Conservation (phyloP, 37 sponge, comb jelly and placozoan genomes). For the Oopsacas minuta region DNA sequence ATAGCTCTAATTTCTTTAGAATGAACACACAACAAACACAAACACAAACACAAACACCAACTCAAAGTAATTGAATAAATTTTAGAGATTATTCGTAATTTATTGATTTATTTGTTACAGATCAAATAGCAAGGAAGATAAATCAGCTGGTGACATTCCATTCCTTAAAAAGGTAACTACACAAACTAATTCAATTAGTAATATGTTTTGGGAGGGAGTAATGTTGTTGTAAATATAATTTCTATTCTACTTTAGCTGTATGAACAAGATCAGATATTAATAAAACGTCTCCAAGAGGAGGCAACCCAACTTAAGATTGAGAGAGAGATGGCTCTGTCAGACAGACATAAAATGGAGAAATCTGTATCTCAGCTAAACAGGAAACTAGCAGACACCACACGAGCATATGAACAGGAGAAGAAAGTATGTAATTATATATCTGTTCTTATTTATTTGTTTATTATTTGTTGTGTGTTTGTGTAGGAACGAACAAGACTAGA, state of each 20-base stretch:
- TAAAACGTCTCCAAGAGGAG: background rate
- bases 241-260: too few relatives aligned
- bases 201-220: too few relatives aligned
- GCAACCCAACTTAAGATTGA: background rate
- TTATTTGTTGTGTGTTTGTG: too few relatives aligned
- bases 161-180: background rate
- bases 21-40: too few relatives aligned
- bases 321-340: background rate
- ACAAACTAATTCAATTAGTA: too few relatives aligned
- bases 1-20: too few relatives aligned
- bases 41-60: too few relatives aligned
- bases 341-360: background rate
- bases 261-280: background rate
- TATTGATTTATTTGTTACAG: too few relatives aligned
- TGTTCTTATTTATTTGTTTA: background rate
- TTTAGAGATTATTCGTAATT: too few relatives aligned
- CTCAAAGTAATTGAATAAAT: too few relatives aligned
- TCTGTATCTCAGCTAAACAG: conserved; percentile 25
- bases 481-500: background rate
- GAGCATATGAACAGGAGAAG: conserved; percentile 64
- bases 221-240: background rate
- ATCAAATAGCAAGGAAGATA: background rate
- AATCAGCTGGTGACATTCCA: background rate
- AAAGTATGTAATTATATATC: conserved; percentile 23
- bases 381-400: conserved; percentile 38